A percentile compares a stretch with the other conserved stretches of the same genome.
Evolutionary conservation across 1,140 invertebrate genomes (phyloP).

Genomic region (Drosophila elegans): DNA sequence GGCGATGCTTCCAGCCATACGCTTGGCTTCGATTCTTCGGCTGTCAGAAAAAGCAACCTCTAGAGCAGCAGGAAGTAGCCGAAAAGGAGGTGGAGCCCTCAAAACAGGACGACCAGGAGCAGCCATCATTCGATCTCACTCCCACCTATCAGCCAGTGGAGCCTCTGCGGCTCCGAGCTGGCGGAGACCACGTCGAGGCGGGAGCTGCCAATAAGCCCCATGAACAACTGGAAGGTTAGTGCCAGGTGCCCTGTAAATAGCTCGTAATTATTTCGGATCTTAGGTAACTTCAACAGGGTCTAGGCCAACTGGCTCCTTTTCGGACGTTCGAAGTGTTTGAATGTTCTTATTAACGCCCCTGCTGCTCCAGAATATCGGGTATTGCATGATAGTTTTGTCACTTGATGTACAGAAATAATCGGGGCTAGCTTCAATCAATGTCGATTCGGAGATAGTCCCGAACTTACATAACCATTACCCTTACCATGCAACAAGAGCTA

Average conservation of each 20-base stretch:
- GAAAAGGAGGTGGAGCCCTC: not conserved
- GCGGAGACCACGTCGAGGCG: not conserved
- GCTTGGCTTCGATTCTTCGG: conserved; percentile 15
- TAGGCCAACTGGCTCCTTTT: not conserved
- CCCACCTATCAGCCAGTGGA: conserved; percentile 5
- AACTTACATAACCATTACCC: conserved; percentile 19
- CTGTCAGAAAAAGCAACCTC: conserved; percentile 1
- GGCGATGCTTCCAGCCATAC: not conserved
- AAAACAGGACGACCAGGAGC: not conserved
- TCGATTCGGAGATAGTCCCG: conserved; percentile 42
- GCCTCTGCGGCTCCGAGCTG: not conserved
- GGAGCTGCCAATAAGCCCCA: not conserved
- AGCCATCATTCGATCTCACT: not conserved
- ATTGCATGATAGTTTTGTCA: conserved; percentile 28
- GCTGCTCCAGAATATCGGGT: conserved; percentile 33
- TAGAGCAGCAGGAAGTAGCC: not conserved
- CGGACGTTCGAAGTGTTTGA: not conserved
- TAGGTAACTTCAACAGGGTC: not conserved
- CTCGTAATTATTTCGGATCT: not conserved
- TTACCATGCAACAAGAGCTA: conserved; percentile 34
- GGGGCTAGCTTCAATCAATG: conserved; percentile 19
- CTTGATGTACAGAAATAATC: conserved; percentile 34
- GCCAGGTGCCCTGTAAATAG: not conserved
- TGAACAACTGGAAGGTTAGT: conserved; percentile 4
- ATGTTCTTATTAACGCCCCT: conserved; percentile 13